Percentiles rank a stretch among this genome's conserved stretches.
These are phyloP conservation scores for Nesometra sesokonis DNA, from an alignment of 35 echinoderm and acorn worm genomes.

Conservation along the genomic window DNA sequence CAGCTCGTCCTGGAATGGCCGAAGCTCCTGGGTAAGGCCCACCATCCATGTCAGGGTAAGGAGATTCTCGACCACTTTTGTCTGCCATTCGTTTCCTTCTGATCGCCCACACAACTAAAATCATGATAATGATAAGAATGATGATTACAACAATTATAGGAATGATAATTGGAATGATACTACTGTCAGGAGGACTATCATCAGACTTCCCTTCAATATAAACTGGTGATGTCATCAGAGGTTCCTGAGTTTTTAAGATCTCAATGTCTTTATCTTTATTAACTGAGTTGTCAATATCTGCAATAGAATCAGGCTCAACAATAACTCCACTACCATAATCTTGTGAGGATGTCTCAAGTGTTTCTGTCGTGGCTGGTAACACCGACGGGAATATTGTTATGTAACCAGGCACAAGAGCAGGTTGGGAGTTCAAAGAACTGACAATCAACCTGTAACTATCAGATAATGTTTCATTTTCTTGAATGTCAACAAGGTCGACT, in stretches of 20 bases:
- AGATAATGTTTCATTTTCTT: slow-evolving; percentile 23
- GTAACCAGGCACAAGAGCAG: slow-evolving; percentile 13
- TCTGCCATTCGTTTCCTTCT: slow-evolving; percentile 23
- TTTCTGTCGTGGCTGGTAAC: slow-evolving; percentile 14
- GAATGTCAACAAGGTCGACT: slow-evolving; percentile 19
- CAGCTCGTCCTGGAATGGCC: slow-evolving; percentile 15
- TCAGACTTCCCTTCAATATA: slow-evolving; percentile 13
- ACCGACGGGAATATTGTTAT: slow-evolving; percentile 20
- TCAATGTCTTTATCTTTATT: neutral
- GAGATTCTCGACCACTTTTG: slow-evolving; percentile 22
- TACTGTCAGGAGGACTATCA: slow-evolving; percentile 18
- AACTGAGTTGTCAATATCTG: neutral
- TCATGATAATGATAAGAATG: slow-evolving; percentile 41
- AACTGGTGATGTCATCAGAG: slow-evolving; percentile 16
- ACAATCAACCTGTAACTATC: slow-evolving; percentile 32
- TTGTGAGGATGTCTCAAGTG: neutral
- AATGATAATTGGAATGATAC: slow-evolving; percentile 32
- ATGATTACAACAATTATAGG: slow-evolving; percentile 52
- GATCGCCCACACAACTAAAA: slow-evolving; percentile 41
- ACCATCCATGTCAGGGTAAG: slow-evolving; percentile 29
- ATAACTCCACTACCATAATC: neutral
- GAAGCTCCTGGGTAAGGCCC: slow-evolving; percentile 29
- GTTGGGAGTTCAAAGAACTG: slow-evolving; percentile 21
- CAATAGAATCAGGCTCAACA: neutral
- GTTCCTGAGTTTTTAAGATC: slow-evolving; percentile 2